Percentiles rank a stretch among this genome's conserved stretches.
Evolutionary conservation across 1,140 invertebrate species (phyloP).

Genomic region (Stegodyphus mimosarum): DNA sequence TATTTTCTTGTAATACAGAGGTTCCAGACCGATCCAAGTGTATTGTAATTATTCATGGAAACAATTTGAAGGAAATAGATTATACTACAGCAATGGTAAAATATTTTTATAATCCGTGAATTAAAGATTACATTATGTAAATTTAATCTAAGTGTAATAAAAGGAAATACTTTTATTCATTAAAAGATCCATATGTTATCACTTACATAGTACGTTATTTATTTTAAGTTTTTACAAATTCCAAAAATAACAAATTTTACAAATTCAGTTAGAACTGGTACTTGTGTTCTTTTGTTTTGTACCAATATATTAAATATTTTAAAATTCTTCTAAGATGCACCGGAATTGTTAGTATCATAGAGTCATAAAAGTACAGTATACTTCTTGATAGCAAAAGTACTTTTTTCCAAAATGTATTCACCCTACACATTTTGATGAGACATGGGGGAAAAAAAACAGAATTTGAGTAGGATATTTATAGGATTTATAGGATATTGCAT

Average conservation of each 20-base stretch:
- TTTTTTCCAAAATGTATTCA: too few relatives aligned
- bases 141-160: neutral
- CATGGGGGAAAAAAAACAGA: too few relatives aligned
- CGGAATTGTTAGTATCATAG: too few relatives aligned
- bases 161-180: neutral
- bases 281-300: neutral
- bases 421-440: too few relatives aligned
- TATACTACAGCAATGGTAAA: constrained; percentile 52
- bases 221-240: neutral
- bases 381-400: too few relatives aligned
- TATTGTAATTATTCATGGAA: constrained; percentile 48
- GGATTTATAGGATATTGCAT: too few relatives aligned
- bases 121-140: neutral
- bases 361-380: too few relatives aligned
- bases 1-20: constrained; percentile 5
- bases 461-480: too few relatives aligned
- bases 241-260: neutral
- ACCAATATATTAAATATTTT: too few relatives aligned
- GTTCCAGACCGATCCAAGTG: constrained; percentile 19
- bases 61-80: constrained; percentile 44
- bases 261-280: neutral
- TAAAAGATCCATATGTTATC: neutral
- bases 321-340: too few relatives aligned
- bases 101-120: neutral
- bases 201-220: neutral